Percentiles rank a stretch among this genome's conserved stretches.
These are phyloP conservation scores for Epistrophe grossulariae DNA, from an alignment of 2,888 invertebrate genomes.

Conservation along the genomic window DNA sequence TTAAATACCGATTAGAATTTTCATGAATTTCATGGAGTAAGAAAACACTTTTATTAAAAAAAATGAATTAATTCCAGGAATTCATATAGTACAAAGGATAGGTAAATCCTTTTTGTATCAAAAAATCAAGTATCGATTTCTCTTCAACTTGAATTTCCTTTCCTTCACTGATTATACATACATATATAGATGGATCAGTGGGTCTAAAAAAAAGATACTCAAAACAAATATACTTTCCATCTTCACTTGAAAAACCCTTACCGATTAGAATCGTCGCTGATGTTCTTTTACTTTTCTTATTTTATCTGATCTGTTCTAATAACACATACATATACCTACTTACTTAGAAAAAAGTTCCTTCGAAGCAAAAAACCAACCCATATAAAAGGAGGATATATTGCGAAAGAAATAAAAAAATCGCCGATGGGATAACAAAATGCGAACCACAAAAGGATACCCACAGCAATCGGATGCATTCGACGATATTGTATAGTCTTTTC, in stretches of 20 bases:
- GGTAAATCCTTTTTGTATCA: no score
- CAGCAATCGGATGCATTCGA: slow-evolving; percentile 60
- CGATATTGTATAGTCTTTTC: slow-evolving; percentile 38
- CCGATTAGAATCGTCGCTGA: slow-evolving; percentile 26
- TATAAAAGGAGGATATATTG: slow-evolving; percentile 40
- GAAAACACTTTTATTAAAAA: no score
- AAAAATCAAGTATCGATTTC: background rate
- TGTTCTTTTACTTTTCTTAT: slow-evolving; percentile 19
- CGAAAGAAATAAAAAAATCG: slow-evolving; percentile 30
- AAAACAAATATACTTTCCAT: slow-evolving; percentile 37
- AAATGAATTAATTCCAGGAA: no score
- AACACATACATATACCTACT: background rate
- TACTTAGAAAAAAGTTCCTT: slow-evolving; percentile 19
- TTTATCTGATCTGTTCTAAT: slow-evolving; percentile 42
- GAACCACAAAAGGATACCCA: slow-evolving; percentile 53
- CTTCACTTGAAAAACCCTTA: slow-evolving; percentile 11
- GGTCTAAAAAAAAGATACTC: background rate
- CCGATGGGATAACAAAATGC: slow-evolving; percentile 44
- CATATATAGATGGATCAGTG: background rate
- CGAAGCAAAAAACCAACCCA: slow-evolving; percentile 32
- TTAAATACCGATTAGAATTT: no score
- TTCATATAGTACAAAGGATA: no score
- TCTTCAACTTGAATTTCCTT: background rate
- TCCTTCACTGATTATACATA: background rate
- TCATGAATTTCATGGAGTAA: no score